Evolutionary conservation across 2,113 vertebrate species (phyloP), one percentile per base, ranked within the genome.

Genomic region (Recurvirostra avosetta): DNA sequence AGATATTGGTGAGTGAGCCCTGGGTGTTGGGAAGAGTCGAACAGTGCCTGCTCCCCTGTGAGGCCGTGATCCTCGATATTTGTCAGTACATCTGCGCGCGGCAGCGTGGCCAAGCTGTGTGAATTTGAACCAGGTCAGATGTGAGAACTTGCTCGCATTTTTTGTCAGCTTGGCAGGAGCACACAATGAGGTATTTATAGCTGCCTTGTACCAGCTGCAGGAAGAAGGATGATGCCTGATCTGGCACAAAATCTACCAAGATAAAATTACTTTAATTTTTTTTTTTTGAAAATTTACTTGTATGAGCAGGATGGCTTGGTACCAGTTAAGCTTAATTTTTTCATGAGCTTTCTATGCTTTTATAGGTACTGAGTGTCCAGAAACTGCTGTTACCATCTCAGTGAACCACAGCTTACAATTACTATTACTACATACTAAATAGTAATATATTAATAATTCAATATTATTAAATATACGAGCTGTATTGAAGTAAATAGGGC

Each of bases 221-320:
- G 81, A 93, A 90, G 74, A 67, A 78, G 66, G 65, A 81, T 92
- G 94, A 92, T 90, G 90, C 70, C 74, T 92, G 88, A 93, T 93
- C 88, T 92, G 94, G 70, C 77, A 88, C 66, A 72, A 96, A 93
- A 86, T 82, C 87, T 81, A 75, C 50, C 21, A 29, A 81, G 81
- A 90, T 90, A 90, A 91, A 94, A 78, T 93, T 85, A 55, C 77
- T 89, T 63, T 0, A 59, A 1, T 7, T 30, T 56, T 53, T 45
- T 43, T 3, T 34, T n/a, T 15, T 11, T 30, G 8, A 38, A 25
- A 45, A 86, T 7, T 27, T n/a, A 27, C 86, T 63, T 86, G 7
- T 80, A 58, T 58, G 90, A 81, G 87, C 50, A 53, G 55, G 89
- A 84, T 45, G 15, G 5, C 50, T 85, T 78, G 73, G 29, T 85